Percentiles rank a stretch among this genome's conserved stretches.
Conservation (phyloP, 1,140 invertebrate genomes). For the Drosophila kepulauana region DNA sequence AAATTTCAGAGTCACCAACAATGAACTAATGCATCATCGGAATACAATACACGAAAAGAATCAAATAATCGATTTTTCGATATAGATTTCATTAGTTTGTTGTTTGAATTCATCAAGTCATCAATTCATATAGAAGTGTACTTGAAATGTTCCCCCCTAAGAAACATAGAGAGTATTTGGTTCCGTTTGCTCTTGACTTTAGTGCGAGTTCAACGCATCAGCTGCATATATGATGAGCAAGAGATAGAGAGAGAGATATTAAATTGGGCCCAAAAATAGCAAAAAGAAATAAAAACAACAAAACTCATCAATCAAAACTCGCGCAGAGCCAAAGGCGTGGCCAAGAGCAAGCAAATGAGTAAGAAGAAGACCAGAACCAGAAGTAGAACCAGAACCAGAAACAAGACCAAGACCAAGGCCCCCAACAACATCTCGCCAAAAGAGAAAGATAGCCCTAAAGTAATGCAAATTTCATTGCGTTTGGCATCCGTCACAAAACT, state of each 20-base stretch:
- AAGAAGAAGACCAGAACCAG: background rate
- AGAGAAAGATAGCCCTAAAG: conserved; percentile 32
- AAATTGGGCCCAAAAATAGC: conserved; percentile 52
- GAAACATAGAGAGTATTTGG: no score
- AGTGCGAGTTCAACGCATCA: conserved; percentile 22
- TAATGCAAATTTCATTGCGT: conserved; percentile 46
- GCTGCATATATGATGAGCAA: conserved; percentile 21
- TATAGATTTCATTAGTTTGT: background rate
- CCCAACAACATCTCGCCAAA: background rate
- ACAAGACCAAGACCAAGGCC: conserved; percentile 26
- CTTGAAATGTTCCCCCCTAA: background rate
- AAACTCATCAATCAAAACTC: conserved; percentile 62
- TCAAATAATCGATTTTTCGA: no score
- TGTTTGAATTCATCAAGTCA: background rate
- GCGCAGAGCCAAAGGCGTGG: conserved; percentile 38
- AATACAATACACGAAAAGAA: background rate
- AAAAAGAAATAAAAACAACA: conserved; percentile 10
- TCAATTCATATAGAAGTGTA: background rate
- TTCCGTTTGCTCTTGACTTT: conserved; percentile 35
- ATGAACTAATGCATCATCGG: no score
- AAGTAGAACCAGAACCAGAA: conserved; percentile 13
- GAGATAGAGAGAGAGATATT: conserved; percentile 2
- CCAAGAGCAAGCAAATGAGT: conserved; percentile 22
- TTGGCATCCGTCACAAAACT: conserved; percentile 29
- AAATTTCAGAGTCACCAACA: no score